Evolutionary conservation across 1,140 invertebrate species (phyloP), one percentile per base, ranked within the genome.

Genomic region (Ephestia elutella): DNA sequence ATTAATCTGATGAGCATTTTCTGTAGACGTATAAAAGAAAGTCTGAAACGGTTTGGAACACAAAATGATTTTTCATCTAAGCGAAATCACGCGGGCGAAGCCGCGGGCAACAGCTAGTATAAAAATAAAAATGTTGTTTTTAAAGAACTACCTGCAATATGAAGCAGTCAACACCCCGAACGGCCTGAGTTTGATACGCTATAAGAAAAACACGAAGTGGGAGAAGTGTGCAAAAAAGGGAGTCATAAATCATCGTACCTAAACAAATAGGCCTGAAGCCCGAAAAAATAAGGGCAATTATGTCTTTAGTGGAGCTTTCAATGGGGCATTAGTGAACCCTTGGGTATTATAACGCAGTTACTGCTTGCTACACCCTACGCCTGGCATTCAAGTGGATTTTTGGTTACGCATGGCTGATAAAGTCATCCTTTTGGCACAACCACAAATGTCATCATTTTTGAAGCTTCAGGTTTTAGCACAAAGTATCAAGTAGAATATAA

Each of bases 251-350:
- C 57, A 60, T 58, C 57, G 65, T 50, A 15, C 50, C 51, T 38
- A 60, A 60, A 60, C 59, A 56, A 67, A 70, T 53, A 54, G 38
- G 38, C 20, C 56, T 53, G 57, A 48, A 61, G 38, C 38, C 15
- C 44, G 15, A 9, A 56, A 28, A 9, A 56, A 59, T 57, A 64
- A 65, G 53, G 59, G 65, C 65, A 70, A 72, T 73, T 70, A 70
- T 50, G 68, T 63, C 56, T 69, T 70, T 63, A 68, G 63, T 55
- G 56, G 28, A 20, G 53, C 54, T 63, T 64, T 60, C 38, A 51
- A 61, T 54, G 49, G 54, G 49, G 38, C 60, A 56, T 68, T 69
- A 67, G 62, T 56, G 60, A 44, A 54, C 65, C 66, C 63, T 25
- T 62, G 70, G 68, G 66, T 44, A 44, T 15, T 44, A 44, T 44